phyloP scores from a whole-genome alignment of 2,888 invertebrate genomes.

The Cephus sareptanus region DNA sequence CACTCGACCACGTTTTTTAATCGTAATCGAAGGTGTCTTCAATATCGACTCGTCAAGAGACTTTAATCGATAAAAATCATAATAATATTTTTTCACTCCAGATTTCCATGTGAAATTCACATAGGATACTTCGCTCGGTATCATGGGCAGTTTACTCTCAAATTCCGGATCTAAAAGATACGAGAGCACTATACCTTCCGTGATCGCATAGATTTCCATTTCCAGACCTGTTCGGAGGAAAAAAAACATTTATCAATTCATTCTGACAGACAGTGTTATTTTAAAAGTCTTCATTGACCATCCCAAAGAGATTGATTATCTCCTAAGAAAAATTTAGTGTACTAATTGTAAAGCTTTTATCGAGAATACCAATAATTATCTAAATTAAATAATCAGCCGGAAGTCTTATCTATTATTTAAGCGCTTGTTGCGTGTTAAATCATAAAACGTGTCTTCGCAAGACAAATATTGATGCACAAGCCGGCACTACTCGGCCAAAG shows the following conservation, averaged over 20 bases:
- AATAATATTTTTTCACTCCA: conserved; percentile 82
- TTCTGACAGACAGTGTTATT: not conserved
- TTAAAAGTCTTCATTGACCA: not conserved
- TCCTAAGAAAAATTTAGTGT: not conserved
- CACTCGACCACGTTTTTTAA: conserved; percentile 86
- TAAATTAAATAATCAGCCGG: not conserved
- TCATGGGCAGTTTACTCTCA: conserved; percentile 88
- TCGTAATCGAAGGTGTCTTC: conserved; percentile 88
- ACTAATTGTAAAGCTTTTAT: not conserved
- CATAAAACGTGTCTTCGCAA: not conserved
- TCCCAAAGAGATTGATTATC: not conserved
- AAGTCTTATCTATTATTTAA: not conserved
- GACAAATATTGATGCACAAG: not conserved
- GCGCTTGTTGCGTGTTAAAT: not conserved
- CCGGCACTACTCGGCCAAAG: not conserved
- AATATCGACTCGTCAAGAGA: conserved; percentile 87
- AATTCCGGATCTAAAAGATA: conserved; percentile 91
- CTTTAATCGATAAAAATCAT: conserved; percentile 87
- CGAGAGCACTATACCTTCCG: conserved; percentile 85
- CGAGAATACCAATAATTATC: not conserved
- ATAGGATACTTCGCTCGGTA: conserved; percentile 91
- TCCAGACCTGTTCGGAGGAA: conserved; percentile 74
- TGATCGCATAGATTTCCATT: conserved; percentile 91
- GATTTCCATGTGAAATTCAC: conserved; percentile 94
- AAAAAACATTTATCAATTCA: not conserved